Base-by-base conservation (phyloP, 2,888 invertebrate genomes). In the Rugalucina vietnamica region DNA sequence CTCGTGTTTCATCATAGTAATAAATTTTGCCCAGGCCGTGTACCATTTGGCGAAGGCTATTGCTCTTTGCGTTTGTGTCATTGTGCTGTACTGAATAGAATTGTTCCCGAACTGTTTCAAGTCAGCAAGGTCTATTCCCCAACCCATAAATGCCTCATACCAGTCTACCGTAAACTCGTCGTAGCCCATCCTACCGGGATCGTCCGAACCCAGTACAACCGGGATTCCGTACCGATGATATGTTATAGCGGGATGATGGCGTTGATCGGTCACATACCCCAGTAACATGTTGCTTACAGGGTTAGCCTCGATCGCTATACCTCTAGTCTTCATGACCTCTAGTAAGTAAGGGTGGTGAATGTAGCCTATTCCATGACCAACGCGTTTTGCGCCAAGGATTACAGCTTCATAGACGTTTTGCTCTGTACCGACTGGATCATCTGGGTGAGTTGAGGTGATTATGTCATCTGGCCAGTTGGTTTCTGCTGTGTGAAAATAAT, bases 401-500 rank as follows among this genome's bases (percentile, higher is more conserved):
- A 88, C 76, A 2, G 88, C 85, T 21, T 88, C 88, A 60, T 88
- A 86, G 1, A 76, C 60, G 43, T 88, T 88, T 57, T 82, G 82
- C 18, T 84, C 37, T 2, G 85, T 78, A 29, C 81, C 70, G 2
- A 88, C 78, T 0, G 85, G 85, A 43, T 88, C 85, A 12, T 78
- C 81, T 14, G 75, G 37, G 32, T 76, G 84, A n/a, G 76, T 29
- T 32, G 88, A 88, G 5, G 88, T 78, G 34, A 88, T 32, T 14
- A 85, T 75, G 50, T 85, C 84, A 24, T 81, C 81, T 32, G 88
- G 88, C 88, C 88, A 88, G 73, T 85, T 88, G 10, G 88, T 88
- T 78, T 88, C 88, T 0, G 78, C 79, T 2, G 78, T 79, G 24
- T 88, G 88, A 69, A 88, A 85, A 54, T 83, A 84, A 27, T 78